Evolutionary conservation across 2,113 vertebrate genomes (phyloP).

Genomic region (Galbula dea): DNA sequence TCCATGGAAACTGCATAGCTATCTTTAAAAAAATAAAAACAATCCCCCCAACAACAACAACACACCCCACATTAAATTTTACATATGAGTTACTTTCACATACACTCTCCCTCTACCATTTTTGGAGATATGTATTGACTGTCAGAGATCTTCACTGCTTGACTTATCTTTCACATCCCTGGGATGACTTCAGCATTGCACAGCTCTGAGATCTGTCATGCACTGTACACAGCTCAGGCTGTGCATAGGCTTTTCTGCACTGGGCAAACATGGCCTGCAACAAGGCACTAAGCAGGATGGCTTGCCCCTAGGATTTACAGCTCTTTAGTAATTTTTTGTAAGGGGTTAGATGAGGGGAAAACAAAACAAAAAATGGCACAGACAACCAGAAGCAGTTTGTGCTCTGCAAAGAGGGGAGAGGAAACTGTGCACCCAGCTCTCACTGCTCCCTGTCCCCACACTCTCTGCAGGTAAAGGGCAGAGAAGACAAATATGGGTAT

Average conservation of each 20-base stretch:
- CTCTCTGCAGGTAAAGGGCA: background rate
- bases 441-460: background rate
- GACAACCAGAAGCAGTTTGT: background rate
- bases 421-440: background rate
- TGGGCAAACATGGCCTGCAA: background rate
- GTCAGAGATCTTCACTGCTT: background rate
- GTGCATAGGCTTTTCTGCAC: background rate
- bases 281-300: background rate
- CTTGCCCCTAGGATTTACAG: background rate
- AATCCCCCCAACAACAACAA: too few species aligned
- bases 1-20: constrained; percentile 59
- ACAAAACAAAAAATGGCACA: background rate
- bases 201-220: background rate
- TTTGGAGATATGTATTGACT: background rate
- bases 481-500: background rate
- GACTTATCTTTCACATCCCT: background rate
- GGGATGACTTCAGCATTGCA: background rate
- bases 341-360: background rate
- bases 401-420: background rate
- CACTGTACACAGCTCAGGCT: background rate
- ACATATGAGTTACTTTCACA: background rate
- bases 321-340: background rate
- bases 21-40: background rate
- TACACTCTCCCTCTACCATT: background rate
- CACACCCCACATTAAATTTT: background rate